Evolutionary conservation across 2,888 invertebrate genomes (phyloP), one percentile per base, ranked within the genome.

Genomic region (Capitulum mitella): DNA sequence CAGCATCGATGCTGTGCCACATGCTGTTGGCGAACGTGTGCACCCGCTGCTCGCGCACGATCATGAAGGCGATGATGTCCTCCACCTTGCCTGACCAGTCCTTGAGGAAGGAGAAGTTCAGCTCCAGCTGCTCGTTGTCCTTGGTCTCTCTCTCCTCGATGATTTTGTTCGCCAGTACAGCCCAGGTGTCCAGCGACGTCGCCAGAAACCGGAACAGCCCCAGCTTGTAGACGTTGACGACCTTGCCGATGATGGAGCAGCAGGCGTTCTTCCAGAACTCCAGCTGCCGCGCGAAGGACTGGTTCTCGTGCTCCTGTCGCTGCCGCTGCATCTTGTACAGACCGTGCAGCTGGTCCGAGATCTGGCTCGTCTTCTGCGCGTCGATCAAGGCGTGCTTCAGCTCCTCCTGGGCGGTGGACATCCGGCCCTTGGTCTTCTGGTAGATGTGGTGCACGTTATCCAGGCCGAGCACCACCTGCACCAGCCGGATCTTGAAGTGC

Each of bases 401-500:
- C 40, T 70, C 70, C 70, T 70, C 70, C 40, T 70, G 70, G 5
- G 70, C 70, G 1, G 70, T 70, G 70, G 40, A 70, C 40, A 70
- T 40, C 10, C 70, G 37, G 26, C 29, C 70, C 10, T 70, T 70
- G 26, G 37, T 40, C 10, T 37, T 37, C 26, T 40, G 22, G 26
- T 70, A 70, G 19, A 70, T 34, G 12, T 40, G 70, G 26, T 70
- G 70, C 70, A 70, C 70, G 26, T 70, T 70, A 12, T 70, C 40
- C 26, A 70, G 40, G 3, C 70, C 70, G 10, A 70, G 40, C 70
- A 70, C 70, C 26, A 70, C 70, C 70, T 70, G 70, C 37, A 70
- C 70, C 70, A 70, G 70, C 8, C 70, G 70, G 40, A 70, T 70
- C 40, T 70, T 70, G 70, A 70, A 70, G 29, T 70, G 70, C 6